Evolutionary conservation across 2,888 invertebrate species (phyloP).

Genomic region (Aporophyla lueneburgensis): DNA sequence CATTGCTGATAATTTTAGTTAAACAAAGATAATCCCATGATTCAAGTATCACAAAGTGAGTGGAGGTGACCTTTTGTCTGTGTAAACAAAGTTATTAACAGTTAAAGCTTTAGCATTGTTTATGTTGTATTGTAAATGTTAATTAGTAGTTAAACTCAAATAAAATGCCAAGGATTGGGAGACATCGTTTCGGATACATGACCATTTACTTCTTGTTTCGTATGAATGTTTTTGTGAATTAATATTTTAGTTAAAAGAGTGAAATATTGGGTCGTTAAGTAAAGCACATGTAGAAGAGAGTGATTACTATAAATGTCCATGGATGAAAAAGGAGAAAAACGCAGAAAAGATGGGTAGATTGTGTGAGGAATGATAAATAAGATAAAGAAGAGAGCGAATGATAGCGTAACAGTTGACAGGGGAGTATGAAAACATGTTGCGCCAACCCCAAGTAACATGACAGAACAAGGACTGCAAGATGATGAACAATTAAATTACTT

Average conservation of each 20-base stretch:
- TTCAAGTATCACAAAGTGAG: slow-evolving; percentile 49
- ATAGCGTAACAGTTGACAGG: too few relatives aligned
- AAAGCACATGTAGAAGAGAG: not conserved
- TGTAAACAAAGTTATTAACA: slow-evolving; percentile 68
- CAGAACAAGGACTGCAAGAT: not conserved
- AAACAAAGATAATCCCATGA: slow-evolving; percentile 68
- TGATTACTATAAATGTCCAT: not conserved
- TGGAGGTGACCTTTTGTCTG: slow-evolving; percentile 71
- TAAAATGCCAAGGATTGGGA: slow-evolving; percentile 68
- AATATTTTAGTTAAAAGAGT: not conserved
- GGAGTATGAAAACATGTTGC: too few relatives aligned
- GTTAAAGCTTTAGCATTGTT: slow-evolving; percentile 68
- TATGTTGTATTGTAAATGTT: slow-evolving; percentile 73
- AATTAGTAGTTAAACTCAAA: slow-evolving; percentile 72
- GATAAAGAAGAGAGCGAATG: too few relatives aligned
- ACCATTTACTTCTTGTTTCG: not conserved
- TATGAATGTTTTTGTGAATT: not conserved
- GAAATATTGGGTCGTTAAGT: not conserved
- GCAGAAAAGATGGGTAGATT: not conserved
- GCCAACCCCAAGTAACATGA: not conserved
- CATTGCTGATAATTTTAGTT: slow-evolving; percentile 53
- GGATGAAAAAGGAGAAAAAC: not conserved
- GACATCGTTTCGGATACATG: slow-evolving; percentile 54
- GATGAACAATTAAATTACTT: not conserved
- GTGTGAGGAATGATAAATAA: too few relatives aligned